A percentile compares a stretch with the other conserved stretches of the same genome.
Evolutionary conservation across 92 coral and sea anemone species (phyloP).

Genomic region (Siderastrea siderea): DNA sequence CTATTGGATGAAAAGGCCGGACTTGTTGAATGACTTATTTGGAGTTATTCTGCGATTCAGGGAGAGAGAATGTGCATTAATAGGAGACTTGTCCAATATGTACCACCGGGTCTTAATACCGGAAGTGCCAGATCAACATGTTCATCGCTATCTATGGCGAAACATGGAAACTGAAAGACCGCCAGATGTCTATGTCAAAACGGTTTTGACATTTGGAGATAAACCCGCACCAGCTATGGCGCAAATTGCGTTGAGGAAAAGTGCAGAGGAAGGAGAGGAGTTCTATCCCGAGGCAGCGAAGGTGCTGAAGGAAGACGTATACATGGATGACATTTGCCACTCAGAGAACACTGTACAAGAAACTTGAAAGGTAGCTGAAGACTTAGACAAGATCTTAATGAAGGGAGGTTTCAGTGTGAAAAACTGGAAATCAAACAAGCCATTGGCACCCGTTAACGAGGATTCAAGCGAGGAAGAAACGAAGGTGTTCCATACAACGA

Average conservation of each 20-base stretch:
- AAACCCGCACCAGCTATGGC: constrained; percentile 40
- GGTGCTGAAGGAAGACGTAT: constrained; percentile 59
- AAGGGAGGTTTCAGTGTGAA: constrained; percentile 75
- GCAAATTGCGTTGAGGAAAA: constrained; percentile 57
- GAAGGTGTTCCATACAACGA: constrained; percentile 15
- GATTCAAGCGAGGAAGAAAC: constrained; percentile 39
- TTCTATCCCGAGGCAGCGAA: constrained; percentile 70
- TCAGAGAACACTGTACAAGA: constrained; percentile 51
- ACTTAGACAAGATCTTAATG: constrained; percentile 59
- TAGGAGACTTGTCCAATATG: constrained; percentile 73
- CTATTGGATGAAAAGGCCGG: background rate
- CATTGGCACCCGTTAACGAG: constrained; percentile 5
- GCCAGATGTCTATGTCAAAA: constrained; percentile 42
- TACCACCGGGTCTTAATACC: constrained; percentile 56
- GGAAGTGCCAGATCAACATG: constrained; percentile 47
- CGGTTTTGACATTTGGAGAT: too few species aligned
- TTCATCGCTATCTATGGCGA: constrained; percentile 59
- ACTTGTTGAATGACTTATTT: constrained; percentile 23
- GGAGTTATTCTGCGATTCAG: constrained; percentile 46
- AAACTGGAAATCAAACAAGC: constrained; percentile 59
- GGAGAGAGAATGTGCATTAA: constrained; percentile 52
- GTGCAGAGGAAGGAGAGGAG: constrained; percentile 63
- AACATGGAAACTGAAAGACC: constrained; percentile 49
- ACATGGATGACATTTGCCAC: constrained; percentile 79
- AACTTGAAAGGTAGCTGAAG: constrained; percentile 50